Percentiles rank a stretch among this genome's conserved stretches.
Evolutionary conservation across 1,140 invertebrate genomes (phyloP).

Genomic region (Philaenus spumarius): DNA sequence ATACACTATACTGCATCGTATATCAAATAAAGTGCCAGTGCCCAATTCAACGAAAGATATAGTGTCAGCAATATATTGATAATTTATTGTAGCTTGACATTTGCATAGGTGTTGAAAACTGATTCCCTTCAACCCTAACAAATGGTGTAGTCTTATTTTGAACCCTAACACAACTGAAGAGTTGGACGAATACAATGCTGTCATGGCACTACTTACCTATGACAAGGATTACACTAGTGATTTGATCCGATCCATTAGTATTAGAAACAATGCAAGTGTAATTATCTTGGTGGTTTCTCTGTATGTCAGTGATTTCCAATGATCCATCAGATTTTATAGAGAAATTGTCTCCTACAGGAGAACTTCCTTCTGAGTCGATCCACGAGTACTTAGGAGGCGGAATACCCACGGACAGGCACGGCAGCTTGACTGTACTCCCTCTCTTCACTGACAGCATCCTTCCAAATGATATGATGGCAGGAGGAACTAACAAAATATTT

Average conservation of each 20-base stretch:
- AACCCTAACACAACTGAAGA: too few relatives aligned
- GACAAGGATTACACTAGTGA: conserved; percentile 38
- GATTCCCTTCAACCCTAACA: too few relatives aligned
- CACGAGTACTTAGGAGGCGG: conserved; percentile 50
- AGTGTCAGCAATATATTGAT: too few relatives aligned
- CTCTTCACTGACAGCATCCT: conserved; percentile 45
- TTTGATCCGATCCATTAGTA: conserved; percentile 41
- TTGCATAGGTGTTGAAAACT: too few relatives aligned
- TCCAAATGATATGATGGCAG: conserved; percentile 54
- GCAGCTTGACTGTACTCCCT: conserved; percentile 50
- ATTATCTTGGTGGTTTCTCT: conserved; percentile 30
- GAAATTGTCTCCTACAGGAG: conserved; percentile 42
- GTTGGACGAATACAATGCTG: too few relatives aligned
- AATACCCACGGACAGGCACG: conserved; percentile 59
- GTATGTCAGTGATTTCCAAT: conserved; percentile 21
- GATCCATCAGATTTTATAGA: conserved; percentile 38
- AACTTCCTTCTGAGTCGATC: conserved; percentile 19
- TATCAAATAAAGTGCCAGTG: too few relatives aligned
- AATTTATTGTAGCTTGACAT: too few relatives aligned
- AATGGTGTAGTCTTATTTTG: too few relatives aligned
- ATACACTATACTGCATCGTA: too few relatives aligned
- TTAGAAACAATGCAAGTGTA: conserved; percentile 37
- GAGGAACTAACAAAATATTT: conserved; percentile 47
- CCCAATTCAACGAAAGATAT: too few relatives aligned
- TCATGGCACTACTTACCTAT: too few relatives aligned